Evolutionary conservation across 2,797 vertebrate species (phyloP).

Genomic region (Trematomus bernacchii): DNA sequence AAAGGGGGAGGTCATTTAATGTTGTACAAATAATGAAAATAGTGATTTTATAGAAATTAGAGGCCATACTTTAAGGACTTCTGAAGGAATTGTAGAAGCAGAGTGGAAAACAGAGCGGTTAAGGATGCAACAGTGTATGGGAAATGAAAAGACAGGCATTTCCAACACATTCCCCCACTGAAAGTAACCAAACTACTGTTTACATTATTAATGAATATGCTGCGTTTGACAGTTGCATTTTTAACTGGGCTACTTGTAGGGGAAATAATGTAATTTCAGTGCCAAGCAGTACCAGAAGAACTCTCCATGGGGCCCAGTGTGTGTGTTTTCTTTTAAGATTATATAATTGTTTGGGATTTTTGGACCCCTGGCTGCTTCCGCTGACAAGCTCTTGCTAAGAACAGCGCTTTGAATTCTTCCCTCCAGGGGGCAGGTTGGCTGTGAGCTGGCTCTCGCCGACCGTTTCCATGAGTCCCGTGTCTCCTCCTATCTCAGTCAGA

Average conservation of each 20-base stretch:
- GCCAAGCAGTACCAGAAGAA: slow-evolving; percentile 8
- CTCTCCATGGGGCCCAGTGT: slow-evolving; percentile 1
- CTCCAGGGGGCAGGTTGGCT: slow-evolving; percentile 54
- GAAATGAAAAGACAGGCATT: neutral
- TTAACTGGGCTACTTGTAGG: slow-evolving; percentile 16
- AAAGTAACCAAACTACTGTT: slow-evolving; percentile 6
- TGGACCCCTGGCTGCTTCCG: slow-evolving; percentile 46
- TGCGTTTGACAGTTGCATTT: slow-evolving; percentile 17
- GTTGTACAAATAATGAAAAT: neutral
- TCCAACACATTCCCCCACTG: neutral
- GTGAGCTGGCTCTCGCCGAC: slow-evolving; percentile 53
- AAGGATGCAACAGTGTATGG: neutral
- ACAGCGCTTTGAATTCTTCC: slow-evolving; percentile 42
- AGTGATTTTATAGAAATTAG: neutral
- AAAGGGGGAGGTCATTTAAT: neutral
- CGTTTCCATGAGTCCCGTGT: slow-evolving; percentile 63
- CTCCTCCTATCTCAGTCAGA: slow-evolving; percentile 57
- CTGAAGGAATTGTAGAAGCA: neutral
- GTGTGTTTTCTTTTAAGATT: slow-evolving; percentile 39
- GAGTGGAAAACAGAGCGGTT: neutral
- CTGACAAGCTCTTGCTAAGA: slow-evolving; percentile 61
- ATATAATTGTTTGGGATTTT: slow-evolving; percentile 59
- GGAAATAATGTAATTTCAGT: slow-evolving; percentile 23
- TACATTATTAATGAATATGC: neutral
- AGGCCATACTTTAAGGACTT: no score